These are phyloP conservation scores for Chrysodeixis includens DNA, from an alignment of 2,888 invertebrate species.

Conservation along the genomic window DNA sequence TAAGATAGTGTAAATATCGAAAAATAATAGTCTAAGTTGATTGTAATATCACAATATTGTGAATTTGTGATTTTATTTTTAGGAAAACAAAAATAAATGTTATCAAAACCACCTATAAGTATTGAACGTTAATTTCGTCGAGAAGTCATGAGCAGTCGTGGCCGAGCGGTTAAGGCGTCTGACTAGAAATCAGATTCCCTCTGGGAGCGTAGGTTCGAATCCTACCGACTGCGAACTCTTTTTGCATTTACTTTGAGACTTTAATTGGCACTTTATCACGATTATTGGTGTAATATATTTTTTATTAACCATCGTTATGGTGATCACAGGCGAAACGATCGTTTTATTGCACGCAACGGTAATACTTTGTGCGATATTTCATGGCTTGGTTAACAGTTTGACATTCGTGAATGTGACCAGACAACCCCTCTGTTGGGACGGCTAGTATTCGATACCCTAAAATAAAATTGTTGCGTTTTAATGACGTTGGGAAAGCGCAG, in stretches of 20 bases:
- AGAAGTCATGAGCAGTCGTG: conserved; percentile 90
- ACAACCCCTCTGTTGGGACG: conserved; percentile 44
- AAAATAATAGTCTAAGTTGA: no score
- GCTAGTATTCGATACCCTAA: conserved; percentile 40
- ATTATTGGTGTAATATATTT: conserved; percentile 59
- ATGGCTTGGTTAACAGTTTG: conserved; percentile 43
- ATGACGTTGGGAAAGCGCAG: conserved; percentile 62
- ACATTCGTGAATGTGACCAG: conserved; percentile 31
- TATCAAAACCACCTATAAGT: neutral
- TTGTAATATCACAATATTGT: no score
- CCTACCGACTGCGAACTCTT: conserved; percentile 93
- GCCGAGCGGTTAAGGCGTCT: conserved; percentile 97
- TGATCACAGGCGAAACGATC: conserved; percentile 51
- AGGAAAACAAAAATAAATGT: no score
- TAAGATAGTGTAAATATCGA: no score
- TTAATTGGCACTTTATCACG: conserved; percentile 54
- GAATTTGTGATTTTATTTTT: no score
- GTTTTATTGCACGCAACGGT: conserved; percentile 63
- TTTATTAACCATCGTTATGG: conserved; percentile 58
- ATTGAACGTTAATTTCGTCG: neutral
- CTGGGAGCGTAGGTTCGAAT: conserved; percentile 97
- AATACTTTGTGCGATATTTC: conserved; percentile 59
- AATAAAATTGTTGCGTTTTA: conserved; percentile 58
- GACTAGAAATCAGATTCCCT: conserved; percentile 97
- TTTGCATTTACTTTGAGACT: conserved; percentile 39